Evolutionary conservation across 2,797 vertebrate genomes (phyloP).

Genomic region (Chaenodraco wilsoni): DNA sequence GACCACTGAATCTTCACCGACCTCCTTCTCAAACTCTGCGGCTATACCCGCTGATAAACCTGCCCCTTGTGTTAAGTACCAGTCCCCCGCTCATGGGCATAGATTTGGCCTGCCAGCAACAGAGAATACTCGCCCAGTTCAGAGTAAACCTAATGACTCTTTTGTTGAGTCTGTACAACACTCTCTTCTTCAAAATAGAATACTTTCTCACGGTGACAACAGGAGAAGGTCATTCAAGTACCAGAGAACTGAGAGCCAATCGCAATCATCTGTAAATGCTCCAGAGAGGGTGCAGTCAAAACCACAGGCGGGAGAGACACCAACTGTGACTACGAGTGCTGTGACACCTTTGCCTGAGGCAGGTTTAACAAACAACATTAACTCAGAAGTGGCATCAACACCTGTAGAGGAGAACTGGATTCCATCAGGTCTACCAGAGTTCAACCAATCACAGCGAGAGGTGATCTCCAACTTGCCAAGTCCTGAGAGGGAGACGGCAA

Average conservation of each 20-base stretch:
- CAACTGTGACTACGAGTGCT: conserved; percentile 29
- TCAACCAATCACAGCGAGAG: conserved; percentile 63
- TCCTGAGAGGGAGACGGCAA: conserved; percentile 61
- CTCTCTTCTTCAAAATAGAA: conserved; percentile 47
- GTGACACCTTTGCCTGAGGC: conserved; percentile 51
- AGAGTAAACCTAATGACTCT: conserved; percentile 49
- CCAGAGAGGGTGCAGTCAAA: conserved; percentile 36
- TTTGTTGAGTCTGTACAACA: conserved; percentile 38
- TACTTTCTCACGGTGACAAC: conserved; percentile 49
- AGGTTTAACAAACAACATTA: conserved; percentile 49
- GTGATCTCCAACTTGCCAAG: conserved; percentile 57
- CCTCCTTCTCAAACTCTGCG: conserved; percentile 42
- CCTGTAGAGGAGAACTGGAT: conserved; percentile 62
- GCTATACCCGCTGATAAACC: conserved; percentile 23
- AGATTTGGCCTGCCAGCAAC: conserved; percentile 48
- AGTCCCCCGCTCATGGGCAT: conserved; percentile 45
- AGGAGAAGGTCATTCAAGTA: conserved; percentile 40
- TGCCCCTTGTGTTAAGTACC: conserved; percentile 46
- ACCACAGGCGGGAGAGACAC: conserved; percentile 15
- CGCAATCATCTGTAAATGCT: conserved; percentile 38
- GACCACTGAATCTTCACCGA: conserved; percentile 28
- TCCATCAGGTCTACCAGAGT: conserved; percentile 67
- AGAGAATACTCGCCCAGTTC: conserved; percentile 39
- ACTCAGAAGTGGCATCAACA: conserved; percentile 42
- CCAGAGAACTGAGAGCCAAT: conserved; percentile 58